Percentiles rank a stretch among this genome's conserved stretches.
phyloP scores from a whole-genome alignment of 2,797 vertebrate species.

The Octomys mimax region DNA sequence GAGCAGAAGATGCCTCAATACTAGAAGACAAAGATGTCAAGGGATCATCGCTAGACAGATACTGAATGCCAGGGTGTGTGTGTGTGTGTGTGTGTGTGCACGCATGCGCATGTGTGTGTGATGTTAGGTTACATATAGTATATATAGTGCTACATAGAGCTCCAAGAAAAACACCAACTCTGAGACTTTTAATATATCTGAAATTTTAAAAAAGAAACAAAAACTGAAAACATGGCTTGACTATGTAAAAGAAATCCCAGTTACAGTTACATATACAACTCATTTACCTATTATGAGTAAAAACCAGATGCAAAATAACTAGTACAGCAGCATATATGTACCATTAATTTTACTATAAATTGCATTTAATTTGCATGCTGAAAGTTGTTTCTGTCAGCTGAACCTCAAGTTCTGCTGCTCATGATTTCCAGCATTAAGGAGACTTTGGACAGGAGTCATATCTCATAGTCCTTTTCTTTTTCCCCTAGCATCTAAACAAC shows the following conservation, averaged over 20 bases:
- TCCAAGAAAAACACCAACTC: slow-evolving; percentile 48
- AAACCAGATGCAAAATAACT: slow-evolving; percentile 60
- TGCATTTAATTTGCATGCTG: slow-evolving; percentile 46
- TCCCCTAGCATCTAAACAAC: slow-evolving; percentile 43
- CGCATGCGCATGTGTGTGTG: too few species aligned
- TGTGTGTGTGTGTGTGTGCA: neutral
- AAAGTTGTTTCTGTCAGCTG: slow-evolving; percentile 47
- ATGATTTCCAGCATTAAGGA: slow-evolving; percentile 14
- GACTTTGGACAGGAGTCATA: neutral
- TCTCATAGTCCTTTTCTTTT: slow-evolving; percentile 39
- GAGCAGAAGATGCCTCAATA: neutral
- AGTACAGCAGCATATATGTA: neutral
- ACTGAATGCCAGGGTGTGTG: neutral
- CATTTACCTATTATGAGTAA: slow-evolving; percentile 61
- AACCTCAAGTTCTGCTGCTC: slow-evolving; percentile 22
- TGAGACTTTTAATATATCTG: slow-evolving; percentile 48
- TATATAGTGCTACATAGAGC: neutral
- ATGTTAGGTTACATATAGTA: neutral
- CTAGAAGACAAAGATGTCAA: neutral
- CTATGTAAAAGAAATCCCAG: slow-evolving; percentile 60
- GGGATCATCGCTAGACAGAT: neutral
- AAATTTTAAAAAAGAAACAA: slow-evolving; percentile 44
- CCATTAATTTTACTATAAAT: slow-evolving; percentile 52
- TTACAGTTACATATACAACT: slow-evolving; percentile 52
- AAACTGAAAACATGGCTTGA: slow-evolving; percentile 47